phyloP scores from a whole-genome alignment of 2,797 vertebrate species.

The Enteromius treurensis region DNA sequence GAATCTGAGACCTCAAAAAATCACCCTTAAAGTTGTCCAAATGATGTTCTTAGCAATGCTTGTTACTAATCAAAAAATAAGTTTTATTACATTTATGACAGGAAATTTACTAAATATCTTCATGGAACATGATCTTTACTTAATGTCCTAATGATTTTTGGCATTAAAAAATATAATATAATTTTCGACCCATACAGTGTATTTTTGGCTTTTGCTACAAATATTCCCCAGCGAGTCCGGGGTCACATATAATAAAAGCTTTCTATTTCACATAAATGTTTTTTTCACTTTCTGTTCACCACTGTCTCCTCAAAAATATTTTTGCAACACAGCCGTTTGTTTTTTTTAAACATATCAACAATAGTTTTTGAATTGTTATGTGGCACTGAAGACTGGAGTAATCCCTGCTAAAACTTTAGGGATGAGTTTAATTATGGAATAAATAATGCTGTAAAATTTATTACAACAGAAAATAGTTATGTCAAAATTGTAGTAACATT shows the following conservation, averaged over 20 bases:
- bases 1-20: too few species aligned
- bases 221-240: too few species aligned
- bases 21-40: too few species aligned
- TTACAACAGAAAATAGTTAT: not conserved
- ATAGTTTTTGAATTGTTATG: not conserved
- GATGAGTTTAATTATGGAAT: not conserved
- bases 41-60: too few species aligned
- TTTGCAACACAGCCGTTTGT: not conserved
- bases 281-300: not conserved
- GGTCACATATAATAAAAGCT: not conserved
- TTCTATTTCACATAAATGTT: not conserved
- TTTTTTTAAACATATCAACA: not conserved
- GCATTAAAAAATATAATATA: too few species aligned
- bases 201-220: too few species aligned
- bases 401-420: not conserved
- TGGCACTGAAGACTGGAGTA: not conserved
- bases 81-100: too few species aligned
- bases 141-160: too few species aligned
- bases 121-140: too few species aligned
- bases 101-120: too few species aligned
- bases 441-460: not conserved
- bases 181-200: too few species aligned
- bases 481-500: not conserved
- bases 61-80: too few species aligned
- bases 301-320: not conserved